A percentile compares a stretch with the other conserved stretches of the same genome.
Evolutionary conservation across 2,888 invertebrate genomes (phyloP).

Genomic region (Drosophila robusta): DNA sequence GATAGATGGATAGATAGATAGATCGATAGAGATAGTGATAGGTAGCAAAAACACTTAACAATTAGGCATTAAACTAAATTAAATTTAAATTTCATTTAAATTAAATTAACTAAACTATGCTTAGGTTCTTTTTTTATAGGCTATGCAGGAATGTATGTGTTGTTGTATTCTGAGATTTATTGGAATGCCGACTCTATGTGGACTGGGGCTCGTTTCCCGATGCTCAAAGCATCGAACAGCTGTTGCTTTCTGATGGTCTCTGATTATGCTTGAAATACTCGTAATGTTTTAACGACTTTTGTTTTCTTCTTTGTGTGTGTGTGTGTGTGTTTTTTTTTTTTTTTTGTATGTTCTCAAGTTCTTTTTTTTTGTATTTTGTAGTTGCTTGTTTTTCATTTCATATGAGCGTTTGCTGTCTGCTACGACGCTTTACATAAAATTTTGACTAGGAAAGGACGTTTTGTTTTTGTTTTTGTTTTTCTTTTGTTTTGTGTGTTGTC

Average conservation of each 20-base stretch:
- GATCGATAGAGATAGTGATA: constrained; percentile 1
- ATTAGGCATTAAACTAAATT: constrained; percentile 74
- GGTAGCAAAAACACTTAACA: constrained; percentile 63
- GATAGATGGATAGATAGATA: constrained; percentile 14
- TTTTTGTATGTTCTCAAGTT: constrained; percentile 10
- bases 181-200: constrained; percentile 34
- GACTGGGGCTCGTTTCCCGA: constrained; percentile 41
- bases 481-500: too few relatives aligned
- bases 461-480: constrained; percentile 26
- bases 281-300: constrained; percentile 11
- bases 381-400: constrained; percentile 44
- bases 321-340: constrained; percentile 5
- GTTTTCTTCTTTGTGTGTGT: constrained; percentile 1
- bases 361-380: constrained; percentile 8
- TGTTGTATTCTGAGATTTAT: constrained; percentile 41
- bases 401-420: constrained; percentile 34
- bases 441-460: constrained; percentile 85
- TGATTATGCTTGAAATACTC: constrained; percentile 23
- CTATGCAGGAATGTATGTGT: constrained; percentile 68
- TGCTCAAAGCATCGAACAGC: constrained; percentile 61
- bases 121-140: constrained; percentile 53
- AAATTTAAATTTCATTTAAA: constrained; percentile 80
- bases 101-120: constrained; percentile 78
- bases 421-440: constrained; percentile 68
- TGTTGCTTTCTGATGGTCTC: constrained; percentile 19